A percentile compares a stretch with the other conserved stretches of the same genome.
These are phyloP conservation scores for Euphysa ruthae DNA, from an alignment of 30 jellyfish, hydroid and myxozoan species.

Conservation along the genomic window DNA sequence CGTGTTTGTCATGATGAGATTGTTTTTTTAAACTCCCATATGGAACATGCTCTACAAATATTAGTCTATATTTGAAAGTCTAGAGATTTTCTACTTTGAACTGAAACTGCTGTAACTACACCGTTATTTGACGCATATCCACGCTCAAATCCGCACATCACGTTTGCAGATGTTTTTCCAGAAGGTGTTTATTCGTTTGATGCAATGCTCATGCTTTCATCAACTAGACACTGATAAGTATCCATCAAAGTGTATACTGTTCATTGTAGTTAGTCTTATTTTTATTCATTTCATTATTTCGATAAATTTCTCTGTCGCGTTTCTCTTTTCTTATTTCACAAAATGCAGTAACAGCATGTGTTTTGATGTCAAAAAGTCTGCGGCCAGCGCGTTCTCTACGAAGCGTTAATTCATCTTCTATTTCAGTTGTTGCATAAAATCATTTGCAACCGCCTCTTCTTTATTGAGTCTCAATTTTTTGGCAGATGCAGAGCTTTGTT, in stretches of 20 bases:
- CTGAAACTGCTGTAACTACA: conserved; percentile 2
- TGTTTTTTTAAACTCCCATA: no score
- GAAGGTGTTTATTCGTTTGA: conserved; percentile 1
- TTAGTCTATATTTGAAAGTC: no score
- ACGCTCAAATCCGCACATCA: neutral
- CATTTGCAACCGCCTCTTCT: no score
- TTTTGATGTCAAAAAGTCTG: neutral
- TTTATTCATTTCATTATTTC: neutral
- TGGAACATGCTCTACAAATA: no score
- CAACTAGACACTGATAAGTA: neutral
- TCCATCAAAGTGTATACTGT: neutral
- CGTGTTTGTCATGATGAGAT: no score
- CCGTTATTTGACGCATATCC: conserved; percentile 4
- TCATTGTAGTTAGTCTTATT: neutral
- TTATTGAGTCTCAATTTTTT: no score
- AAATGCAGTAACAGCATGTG: neutral
- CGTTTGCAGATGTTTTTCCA: neutral
- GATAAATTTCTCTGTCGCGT: neutral
- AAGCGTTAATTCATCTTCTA: no score
- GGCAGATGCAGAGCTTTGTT: no score
- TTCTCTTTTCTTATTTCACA: neutral
- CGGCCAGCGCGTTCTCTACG: neutral
- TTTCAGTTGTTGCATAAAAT: no score
- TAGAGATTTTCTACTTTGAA: no score
- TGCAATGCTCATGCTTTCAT: neutral